Conservation (phyloP, 2,113 vertebrate genomes). For the Hyla sarda region DNA sequence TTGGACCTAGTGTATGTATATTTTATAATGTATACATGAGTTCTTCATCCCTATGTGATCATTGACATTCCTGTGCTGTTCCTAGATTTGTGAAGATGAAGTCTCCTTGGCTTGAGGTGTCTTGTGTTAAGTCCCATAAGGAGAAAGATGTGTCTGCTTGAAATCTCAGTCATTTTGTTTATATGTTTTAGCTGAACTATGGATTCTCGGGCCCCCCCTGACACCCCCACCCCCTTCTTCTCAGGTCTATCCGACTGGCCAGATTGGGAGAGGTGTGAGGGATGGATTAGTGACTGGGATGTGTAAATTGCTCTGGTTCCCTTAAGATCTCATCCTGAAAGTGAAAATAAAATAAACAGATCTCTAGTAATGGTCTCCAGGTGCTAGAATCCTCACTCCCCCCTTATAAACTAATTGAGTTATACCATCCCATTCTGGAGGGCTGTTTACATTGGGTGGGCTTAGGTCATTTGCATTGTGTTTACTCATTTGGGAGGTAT, state of each 20-base stretch:
- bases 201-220: neutral
- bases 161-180: constrained; percentile 49
- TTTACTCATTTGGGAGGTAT: neutral
- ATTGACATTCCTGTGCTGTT: neutral
- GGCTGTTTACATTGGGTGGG: neutral
- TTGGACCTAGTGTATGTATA: neutral
- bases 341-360: constrained; percentile 47
- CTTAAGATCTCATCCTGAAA: constrained; percentile 33
- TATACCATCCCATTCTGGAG: neutral
- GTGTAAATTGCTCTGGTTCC: constrained; percentile 12
- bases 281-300: constrained; percentile 39
- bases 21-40: neutral
- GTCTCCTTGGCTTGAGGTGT: constrained; percentile 9
- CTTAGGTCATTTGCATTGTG: neutral
- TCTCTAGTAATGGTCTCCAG: constrained; percentile 1
- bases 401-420: constrained; percentile 29
- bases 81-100: neutral
- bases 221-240: neutral
- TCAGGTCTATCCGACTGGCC: neutral
- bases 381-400: constrained; percentile 21
- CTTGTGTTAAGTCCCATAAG: constrained; percentile 16
- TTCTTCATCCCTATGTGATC: neutral
- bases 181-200: constrained; percentile 6
- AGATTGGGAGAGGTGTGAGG: constrained; percentile 38
- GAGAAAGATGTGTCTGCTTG: constrained; percentile 26